Evolutionary conservation across 2,888 invertebrate genomes (phyloP).

Genomic region (Ophion obscuratus): DNA sequence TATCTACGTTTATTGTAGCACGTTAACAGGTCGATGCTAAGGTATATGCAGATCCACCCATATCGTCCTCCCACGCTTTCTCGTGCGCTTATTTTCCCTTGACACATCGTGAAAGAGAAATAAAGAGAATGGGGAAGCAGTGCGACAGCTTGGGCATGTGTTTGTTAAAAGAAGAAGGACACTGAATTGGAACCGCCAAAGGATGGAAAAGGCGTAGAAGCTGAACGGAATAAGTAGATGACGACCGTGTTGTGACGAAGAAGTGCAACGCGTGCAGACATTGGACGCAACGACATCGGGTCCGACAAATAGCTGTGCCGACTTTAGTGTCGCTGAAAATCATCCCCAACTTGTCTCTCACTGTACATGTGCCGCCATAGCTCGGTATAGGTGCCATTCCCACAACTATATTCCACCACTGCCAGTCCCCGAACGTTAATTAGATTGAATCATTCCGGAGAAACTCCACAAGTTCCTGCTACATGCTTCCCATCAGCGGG

Average conservation of each 20-base stretch:
- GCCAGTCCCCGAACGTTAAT: slow-evolving; percentile 51
- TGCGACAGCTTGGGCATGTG: not conserved
- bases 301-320: slow-evolving; percentile 31
- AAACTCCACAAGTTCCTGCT: slow-evolving; percentile 65
- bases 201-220: not conserved
- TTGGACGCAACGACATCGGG: slow-evolving; percentile 48
- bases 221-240: slow-evolving; percentile 15
- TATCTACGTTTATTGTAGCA: slow-evolving; percentile 48
- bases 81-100: slow-evolving; percentile 42
- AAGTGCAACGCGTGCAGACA: slow-evolving; percentile 38
- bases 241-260: slow-evolving; percentile 15
- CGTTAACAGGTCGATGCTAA: slow-evolving; percentile 57
- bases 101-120: slow-evolving; percentile 28
- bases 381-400: slow-evolving; percentile 2
- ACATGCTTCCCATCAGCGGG: slow-evolving; percentile 36
- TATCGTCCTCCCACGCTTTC: not conserved
- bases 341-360: slow-evolving; percentile 10
- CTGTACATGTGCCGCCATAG: slow-evolving; percentile 5
- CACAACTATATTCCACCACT: not conserved
- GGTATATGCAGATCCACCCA: slow-evolving; percentile 7
- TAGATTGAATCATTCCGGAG: slow-evolving; percentile 61
- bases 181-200: slow-evolving; percentile 20
- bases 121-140: slow-evolving; percentile 5
- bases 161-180: not conserved
- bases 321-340: slow-evolving; percentile 21